Conservation (phyloP, 2,113 vertebrate species). For the Larimichthys crocea region DNA sequence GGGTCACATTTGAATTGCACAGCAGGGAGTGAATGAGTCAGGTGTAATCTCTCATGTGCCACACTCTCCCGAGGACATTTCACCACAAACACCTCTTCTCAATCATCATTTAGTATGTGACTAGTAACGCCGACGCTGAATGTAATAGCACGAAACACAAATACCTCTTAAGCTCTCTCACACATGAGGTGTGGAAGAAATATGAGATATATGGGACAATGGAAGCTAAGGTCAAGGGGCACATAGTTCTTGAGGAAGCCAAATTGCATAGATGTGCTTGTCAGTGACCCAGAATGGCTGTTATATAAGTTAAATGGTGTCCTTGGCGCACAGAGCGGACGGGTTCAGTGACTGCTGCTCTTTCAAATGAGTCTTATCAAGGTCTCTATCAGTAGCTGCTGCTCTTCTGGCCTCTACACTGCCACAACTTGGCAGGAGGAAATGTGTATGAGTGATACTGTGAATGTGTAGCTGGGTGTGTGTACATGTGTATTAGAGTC, state of each 20-base stretch:
- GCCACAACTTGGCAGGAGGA: constrained; percentile 23
- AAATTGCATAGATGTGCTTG: constrained; percentile 52
- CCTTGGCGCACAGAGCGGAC: constrained; percentile 61
- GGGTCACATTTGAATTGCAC: constrained; percentile 11
- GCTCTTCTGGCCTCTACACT: constrained; percentile 35
- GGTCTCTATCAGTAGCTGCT: constrained; percentile 50
- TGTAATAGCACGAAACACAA: constrained; percentile 12
- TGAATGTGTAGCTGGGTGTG: constrained; percentile 6
- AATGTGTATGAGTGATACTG: constrained; percentile 22
- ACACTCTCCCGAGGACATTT: constrained; percentile 35
- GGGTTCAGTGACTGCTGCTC: constrained; percentile 57
- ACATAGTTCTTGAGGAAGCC: constrained; percentile 42
- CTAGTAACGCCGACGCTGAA: constrained; percentile 11
- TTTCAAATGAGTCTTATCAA: constrained; percentile 68
- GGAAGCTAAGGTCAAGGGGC: constrained; percentile 49
- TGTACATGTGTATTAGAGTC: constrained; percentile 30
- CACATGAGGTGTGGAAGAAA: constrained; percentile 16
- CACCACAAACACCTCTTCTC: constrained; percentile 31
- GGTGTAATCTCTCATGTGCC: constrained; percentile 42
- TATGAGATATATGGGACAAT: constrained; percentile 10
- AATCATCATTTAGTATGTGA: constrained; percentile 22
- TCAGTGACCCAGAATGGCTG: constrained; percentile 61
- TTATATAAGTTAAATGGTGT: constrained; percentile 64
- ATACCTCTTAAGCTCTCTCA: background rate
- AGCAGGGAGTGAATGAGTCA: constrained; percentile 36